Conservation (phyloP, 2,113 vertebrate genomes). For the Oncorhynchus gorbuscha region DNA sequence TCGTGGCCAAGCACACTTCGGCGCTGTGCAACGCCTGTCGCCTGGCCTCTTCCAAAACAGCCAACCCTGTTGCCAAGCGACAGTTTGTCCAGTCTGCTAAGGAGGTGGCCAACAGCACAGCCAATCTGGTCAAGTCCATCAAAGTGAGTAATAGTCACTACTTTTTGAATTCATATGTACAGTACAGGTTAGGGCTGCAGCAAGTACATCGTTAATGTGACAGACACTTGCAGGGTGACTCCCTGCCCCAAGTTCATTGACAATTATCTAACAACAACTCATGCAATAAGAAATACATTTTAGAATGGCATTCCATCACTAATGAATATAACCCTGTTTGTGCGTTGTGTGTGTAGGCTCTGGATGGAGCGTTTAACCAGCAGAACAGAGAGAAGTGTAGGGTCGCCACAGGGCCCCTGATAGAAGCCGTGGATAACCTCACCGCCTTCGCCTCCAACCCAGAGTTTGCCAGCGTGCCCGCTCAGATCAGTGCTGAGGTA, state of each 20-base stretch:
- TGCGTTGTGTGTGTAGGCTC: slow-evolving; percentile 71
- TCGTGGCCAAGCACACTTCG: slow-evolving; percentile 96
- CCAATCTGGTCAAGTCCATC: slow-evolving; percentile 97
- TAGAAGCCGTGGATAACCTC: slow-evolving; percentile 95
- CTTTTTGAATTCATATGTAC: background rate
- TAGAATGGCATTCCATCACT: too few species aligned
- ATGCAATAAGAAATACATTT: too few species aligned
- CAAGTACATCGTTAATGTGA: too few species aligned
- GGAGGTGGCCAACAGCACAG: slow-evolving; percentile 97
- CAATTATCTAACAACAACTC: too few species aligned
- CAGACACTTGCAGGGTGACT: too few species aligned
- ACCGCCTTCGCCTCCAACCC: slow-evolving; percentile 96
- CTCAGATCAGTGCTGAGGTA: slow-evolving; percentile 94
- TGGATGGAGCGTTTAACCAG: slow-evolving; percentile 91
- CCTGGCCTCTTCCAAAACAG: slow-evolving; percentile 88
- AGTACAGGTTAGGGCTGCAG: too few species aligned
- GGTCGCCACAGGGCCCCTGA: slow-evolving; percentile 87
- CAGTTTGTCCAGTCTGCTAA: slow-evolving; percentile 98
- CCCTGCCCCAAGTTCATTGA: too few species aligned
- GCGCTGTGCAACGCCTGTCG: slow-evolving; percentile 96
- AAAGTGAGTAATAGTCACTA: slow-evolving; percentile 74
- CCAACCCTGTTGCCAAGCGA: slow-evolving; percentile 95
- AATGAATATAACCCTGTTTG: background rate
- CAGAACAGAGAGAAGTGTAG: slow-evolving; percentile 91
- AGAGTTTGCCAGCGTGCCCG: slow-evolving; percentile 91